phyloP scores from a whole-genome alignment of 2,113 vertebrate species.

The Ctenodactylus gundi region DNA sequence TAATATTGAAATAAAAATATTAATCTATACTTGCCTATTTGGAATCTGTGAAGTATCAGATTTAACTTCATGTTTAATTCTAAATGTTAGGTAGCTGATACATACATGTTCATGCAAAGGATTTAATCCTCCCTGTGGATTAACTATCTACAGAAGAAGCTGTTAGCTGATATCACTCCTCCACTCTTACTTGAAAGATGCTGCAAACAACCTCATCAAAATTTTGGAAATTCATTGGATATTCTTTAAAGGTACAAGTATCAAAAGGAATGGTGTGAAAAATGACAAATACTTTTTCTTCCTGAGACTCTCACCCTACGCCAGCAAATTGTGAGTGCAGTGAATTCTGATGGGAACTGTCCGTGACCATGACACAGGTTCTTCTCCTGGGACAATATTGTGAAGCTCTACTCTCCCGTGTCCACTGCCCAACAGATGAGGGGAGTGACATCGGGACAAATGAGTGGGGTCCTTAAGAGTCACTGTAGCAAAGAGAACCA shows the following conservation, averaged over 20 bases:
- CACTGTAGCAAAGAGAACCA: slow-evolving; percentile 87
- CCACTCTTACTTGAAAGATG: slow-evolving; percentile 22
- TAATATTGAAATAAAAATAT: not conserved
- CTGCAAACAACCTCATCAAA: not conserved
- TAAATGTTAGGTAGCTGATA: not conserved
- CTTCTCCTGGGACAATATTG: slow-evolving; percentile 63
- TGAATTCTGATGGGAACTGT: slow-evolving; percentile 50
- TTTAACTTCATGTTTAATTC: slow-evolving; percentile 20
- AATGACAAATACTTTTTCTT: not conserved
- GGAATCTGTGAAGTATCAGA: not conserved
- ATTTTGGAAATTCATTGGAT: not conserved
- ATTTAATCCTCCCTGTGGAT: not conserved
- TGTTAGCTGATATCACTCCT: slow-evolving; percentile 33
- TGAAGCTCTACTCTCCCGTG: slow-evolving; percentile 66
- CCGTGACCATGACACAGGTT: slow-evolving; percentile 45
- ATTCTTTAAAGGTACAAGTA: not conserved
- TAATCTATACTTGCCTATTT: not conserved
- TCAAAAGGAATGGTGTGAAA: not conserved
- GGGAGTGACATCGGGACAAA: slow-evolving; percentile 84
- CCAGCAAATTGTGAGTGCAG: not conserved
- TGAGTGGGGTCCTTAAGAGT: slow-evolving; percentile 86
- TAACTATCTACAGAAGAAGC: slow-evolving; percentile 45
- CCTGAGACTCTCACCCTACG: slow-evolving; percentile 21
- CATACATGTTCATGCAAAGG: not conserved
- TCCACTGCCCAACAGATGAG: slow-evolving; percentile 75